phyloP scores from a whole-genome alignment of 2,888 invertebrate species.

The Epirrita christyi region DNA sequence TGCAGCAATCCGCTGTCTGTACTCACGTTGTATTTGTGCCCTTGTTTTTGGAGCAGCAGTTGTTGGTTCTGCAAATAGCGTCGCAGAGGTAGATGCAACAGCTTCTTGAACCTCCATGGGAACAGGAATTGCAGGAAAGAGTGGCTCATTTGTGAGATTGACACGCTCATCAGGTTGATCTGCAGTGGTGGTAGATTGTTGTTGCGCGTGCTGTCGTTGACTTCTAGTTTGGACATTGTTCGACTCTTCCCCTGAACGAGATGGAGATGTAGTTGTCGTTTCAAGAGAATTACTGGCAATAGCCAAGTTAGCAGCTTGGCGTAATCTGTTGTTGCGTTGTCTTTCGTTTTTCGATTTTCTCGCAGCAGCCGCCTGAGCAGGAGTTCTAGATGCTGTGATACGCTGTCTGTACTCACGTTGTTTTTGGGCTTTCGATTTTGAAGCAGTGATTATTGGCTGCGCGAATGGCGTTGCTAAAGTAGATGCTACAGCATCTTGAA shows the following conservation, averaged over 20 bases:
- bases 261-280: neutral
- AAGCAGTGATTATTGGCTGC: constrained; percentile 22
- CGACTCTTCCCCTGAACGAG: neutral
- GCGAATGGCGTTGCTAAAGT: constrained; percentile 16
- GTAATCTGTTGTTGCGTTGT: constrained; percentile 38
- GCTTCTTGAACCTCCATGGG: too few species aligned
- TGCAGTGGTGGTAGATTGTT: neutral
- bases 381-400: constrained; percentile 18
- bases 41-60: constrained; percentile 25
- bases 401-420: constrained; percentile 27
- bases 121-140: too few species aligned
- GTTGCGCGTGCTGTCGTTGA: neutral
- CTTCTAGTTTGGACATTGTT: neutral
- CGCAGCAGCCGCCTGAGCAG: constrained; percentile 9
- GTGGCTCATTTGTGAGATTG: neutral
- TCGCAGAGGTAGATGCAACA: constrained; percentile 8
- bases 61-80: constrained; percentile 23
- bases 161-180: neutral
- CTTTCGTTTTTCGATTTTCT: constrained; percentile 34
- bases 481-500: neutral
- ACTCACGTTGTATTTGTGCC: constrained; percentile 25
- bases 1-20: constrained; percentile 24
- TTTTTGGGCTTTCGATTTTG: constrained; percentile 22
- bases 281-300: constrained; percentile 1
- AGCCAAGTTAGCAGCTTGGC: constrained; percentile 36